Base-by-base conservation (phyloP, 2,888 invertebrate genomes). In the Clitarchus hookeri region DNA sequence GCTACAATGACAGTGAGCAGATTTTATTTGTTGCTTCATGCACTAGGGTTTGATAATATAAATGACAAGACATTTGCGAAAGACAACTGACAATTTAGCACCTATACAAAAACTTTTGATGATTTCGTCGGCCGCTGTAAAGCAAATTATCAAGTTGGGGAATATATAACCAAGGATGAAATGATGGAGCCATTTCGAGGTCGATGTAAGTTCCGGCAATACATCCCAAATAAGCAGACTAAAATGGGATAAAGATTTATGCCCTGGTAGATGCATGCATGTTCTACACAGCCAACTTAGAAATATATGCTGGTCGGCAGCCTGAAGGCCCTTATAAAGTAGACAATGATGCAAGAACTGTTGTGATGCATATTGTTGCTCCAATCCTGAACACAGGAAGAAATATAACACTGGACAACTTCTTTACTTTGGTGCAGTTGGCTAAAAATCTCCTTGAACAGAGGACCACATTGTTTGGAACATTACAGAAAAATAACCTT, bases 1-100 rank as follows among this genome's bases (percentile, higher is more conserved):
- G 65, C 65, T n/a, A 65, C 65, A 16, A 23, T 65, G 65, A n/a
- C 23, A 16, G 19, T 65, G 16, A 48, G 65, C 6, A 65, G 65
- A 65, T 65, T 65, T 36, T 65, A 65, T 65, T 65, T 65, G n/a
- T 65, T 65, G 65, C 65, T 65, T n/a, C n/a, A 23, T n/a, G 65
- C 65, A n/a, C n/a, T 65, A n/a, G 8, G 65, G 8, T 65, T 65
- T 65, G n/a, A 65, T n/a, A 19, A 65, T 16, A 65, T 65, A 65
- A 65, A 65, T n/a, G 65, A 65, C 65, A n/a, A 65, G 65, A 65
- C 23, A 65, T 19, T n/a, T 65, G n/a, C 19, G 23, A n/a, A 65
- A 16, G n/a, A 23, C n/a, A n/a, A 65, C 65, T n/a, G 48, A 23
- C n/a, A 65, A 65, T 65, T 65, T 65, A 8, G 65, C 23, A 65